Evolutionary conservation across 2,797 vertebrate genomes (phyloP), one percentile per base, ranked within the genome.

Genomic region (Eupleurogrammus muticus): DNA sequence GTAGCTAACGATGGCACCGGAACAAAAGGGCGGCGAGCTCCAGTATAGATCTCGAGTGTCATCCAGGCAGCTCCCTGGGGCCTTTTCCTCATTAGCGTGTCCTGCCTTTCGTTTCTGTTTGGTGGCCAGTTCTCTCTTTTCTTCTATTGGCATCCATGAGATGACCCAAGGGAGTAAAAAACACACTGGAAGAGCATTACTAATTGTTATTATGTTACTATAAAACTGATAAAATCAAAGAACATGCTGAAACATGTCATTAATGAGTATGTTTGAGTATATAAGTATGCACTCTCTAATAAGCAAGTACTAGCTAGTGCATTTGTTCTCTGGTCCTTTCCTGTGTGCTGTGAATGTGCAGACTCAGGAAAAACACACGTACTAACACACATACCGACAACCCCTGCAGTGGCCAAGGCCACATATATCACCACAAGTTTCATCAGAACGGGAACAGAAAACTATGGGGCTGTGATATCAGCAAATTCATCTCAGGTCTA

Each of bases 351-450:
- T n/a, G 76, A 88, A 86, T 62, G 66, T 82, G 85, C 81, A 65
- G 81, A 84, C 66, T 85, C 82, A 85, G 74, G 73, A 58, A 76
- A 79, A 82, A 70, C 48, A 34, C 52, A 55, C 23, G 52, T 32
- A 66, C 44, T 51, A 54, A 57, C 36, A 60, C 68, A 44, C 53
- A 70, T 54, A 56, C 63, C 21, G 51, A 64, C 71, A 87, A 73
- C 70, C 69, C 62, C 81, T 89, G 81, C 84, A 84, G 79, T 66
- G 62, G 58, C 79, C 83, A 85, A 89, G 83, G 85, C 83, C 82
- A 74, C 19, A 57, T 81, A 80, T 68, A 81, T 87, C 82, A 85
- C 79, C 50, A 53, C 56, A 79, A 70, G 81, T 85, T 90, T 83
- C 67, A 73, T 82, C 83, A 67, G 68, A 81, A 75, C 52, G 69